Percentiles rank a stretch among this genome's conserved stretches.
phyloP scores from a whole-genome alignment of 2,113 vertebrate species.

The Sterrhoptilus dennistouni region DNA sequence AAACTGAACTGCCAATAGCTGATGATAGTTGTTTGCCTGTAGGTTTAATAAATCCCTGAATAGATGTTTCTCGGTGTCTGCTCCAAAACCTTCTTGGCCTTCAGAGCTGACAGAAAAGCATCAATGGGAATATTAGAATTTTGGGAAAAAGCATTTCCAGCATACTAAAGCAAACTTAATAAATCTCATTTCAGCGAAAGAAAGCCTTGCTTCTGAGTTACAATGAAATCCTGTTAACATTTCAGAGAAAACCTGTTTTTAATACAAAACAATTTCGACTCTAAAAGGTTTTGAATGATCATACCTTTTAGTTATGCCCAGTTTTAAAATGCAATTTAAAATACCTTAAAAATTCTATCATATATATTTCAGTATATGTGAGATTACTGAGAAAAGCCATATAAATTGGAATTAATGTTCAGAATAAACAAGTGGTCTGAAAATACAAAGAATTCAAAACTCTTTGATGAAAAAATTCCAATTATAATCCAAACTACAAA shows the following conservation, averaged over 20 bases:
- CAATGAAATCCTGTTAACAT: not conserved
- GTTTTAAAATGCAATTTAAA: not conserved
- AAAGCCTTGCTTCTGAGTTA: not conserved
- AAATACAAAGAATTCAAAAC: not conserved
- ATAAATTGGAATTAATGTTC: not conserved
- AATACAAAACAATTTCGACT: not conserved
- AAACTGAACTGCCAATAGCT: not conserved
- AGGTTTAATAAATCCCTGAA: not conserved
- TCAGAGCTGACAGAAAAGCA: not conserved
- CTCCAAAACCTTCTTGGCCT: not conserved
- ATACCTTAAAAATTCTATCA: not conserved
- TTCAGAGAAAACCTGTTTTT: not conserved
- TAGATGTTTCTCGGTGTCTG: not conserved
- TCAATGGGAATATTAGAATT: not conserved
- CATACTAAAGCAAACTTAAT: not conserved
- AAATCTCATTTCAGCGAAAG: not conserved
- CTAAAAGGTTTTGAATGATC: not conserved
- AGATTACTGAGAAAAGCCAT: not conserved
- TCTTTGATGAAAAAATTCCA: not conserved
- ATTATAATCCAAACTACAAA: not conserved
- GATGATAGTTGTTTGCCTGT: not conserved
- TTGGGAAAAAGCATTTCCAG: not conserved
- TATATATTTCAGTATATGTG: not conserved
- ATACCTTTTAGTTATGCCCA: not conserved
- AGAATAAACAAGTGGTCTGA: not conserved